Conservation (phyloP, 2,113 vertebrate genomes). For the Triplophysa rosa region DNA sequence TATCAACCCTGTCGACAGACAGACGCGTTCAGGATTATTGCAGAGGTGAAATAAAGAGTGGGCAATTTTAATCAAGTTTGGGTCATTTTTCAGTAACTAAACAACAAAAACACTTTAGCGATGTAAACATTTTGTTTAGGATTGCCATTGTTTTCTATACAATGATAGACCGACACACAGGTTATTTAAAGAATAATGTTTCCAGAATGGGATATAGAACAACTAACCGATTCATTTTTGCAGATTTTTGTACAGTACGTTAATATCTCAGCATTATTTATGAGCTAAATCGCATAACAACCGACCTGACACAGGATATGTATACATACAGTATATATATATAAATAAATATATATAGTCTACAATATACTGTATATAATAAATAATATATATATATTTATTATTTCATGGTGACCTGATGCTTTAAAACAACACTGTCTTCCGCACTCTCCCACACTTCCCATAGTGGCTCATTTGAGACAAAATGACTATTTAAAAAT, state of each 20-base stretch:
- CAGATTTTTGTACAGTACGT: too few relatives aligned
- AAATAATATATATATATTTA: constrained; percentile 18
- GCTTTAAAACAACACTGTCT: constrained; percentile 26
- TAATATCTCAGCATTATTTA: too few relatives aligned
- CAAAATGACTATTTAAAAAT: constrained; percentile 99
- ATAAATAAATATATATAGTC: neutral
- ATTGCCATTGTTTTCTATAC: neutral
- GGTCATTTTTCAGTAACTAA: neutral
- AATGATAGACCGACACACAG: too few relatives aligned
- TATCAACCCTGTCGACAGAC: constrained; percentile 10
- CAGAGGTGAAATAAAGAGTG: neutral
- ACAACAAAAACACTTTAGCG: neutral
- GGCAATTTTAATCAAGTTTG: neutral
- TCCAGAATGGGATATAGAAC: too few relatives aligned
- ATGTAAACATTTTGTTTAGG: neutral
- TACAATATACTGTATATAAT: neutral
- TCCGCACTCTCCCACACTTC: constrained; percentile 54
- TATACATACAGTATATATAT: neutral
- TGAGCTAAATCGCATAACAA: too few relatives aligned
- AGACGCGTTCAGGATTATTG: constrained; percentile 11
- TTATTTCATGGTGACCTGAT: constrained; percentile 11
- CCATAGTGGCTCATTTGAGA: constrained; percentile 79
- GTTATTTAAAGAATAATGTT: too few relatives aligned
- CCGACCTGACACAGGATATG: neutral
- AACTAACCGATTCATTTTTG: too few relatives aligned